phyloP scores from a whole-genome alignment of 2,888 invertebrate species.

The Drosophila recens region DNA sequence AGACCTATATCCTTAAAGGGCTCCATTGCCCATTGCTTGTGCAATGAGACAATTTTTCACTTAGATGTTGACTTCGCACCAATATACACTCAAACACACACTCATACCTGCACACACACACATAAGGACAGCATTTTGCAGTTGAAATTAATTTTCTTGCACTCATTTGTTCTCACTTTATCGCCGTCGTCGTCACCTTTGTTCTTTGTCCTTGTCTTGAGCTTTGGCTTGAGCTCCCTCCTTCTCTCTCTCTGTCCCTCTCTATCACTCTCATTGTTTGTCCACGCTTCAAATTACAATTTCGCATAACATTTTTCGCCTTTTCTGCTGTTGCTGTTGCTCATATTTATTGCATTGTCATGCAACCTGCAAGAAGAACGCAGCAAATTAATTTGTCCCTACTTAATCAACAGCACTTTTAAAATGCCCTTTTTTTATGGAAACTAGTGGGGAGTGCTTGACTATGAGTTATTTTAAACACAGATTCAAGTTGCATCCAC shows the following conservation, averaged over 20 bases:
- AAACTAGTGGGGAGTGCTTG: background rate
- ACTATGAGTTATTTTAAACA: background rate
- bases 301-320: constrained; percentile 38
- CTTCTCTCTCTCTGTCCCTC: background rate
- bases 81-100: constrained; percentile 3
- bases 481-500: too few relatives aligned
- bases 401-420: constrained; percentile 23
- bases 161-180: constrained; percentile 57
- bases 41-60: constrained; percentile 23
- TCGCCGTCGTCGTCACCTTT: constrained; percentile 16
- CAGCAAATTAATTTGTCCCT: constrained; percentile 59
- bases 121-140: constrained; percentile 28
- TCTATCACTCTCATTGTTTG: constrained; percentile 12
- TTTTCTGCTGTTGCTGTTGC: constrained; percentile 19
- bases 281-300: constrained; percentile 44
- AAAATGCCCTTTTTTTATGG: background rate
- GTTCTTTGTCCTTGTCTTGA: constrained; percentile 38
- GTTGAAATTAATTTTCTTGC: constrained; percentile 60
- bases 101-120: constrained; percentile 3
- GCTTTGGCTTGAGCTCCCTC: constrained; percentile 10
- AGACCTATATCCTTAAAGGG: background rate
- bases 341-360: constrained; percentile 68
- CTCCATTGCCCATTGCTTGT: background rate
- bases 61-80: constrained; percentile 34
- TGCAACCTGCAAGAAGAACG: constrained; percentile 42